phyloP scores from a whole-genome alignment of 2,888 invertebrate genomes.

The Pollenia amentaria region DNA sequence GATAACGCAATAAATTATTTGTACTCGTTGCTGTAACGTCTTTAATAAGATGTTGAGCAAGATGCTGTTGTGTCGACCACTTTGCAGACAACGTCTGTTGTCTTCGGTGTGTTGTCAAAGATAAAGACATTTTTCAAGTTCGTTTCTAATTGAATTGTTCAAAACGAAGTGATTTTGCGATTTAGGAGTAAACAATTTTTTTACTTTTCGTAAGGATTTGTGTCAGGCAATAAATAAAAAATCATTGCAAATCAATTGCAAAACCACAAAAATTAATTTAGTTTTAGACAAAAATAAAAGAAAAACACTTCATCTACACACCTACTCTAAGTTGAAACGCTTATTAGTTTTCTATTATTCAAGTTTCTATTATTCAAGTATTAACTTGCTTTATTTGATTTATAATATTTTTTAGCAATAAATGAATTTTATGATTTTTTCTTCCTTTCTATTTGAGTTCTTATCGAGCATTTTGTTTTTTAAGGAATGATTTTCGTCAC shows the following conservation, averaged over 20 bases:
- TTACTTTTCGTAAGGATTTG: constrained; percentile 31
- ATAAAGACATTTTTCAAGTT: constrained; percentile 77
- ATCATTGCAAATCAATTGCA: constrained; percentile 67
- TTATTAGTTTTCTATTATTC: no score
- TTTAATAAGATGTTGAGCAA: constrained; percentile 18
- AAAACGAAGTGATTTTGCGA: not conserved
- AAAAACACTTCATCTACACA: not conserved
- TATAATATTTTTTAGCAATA: constrained; percentile 5
- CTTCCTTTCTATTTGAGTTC: constrained; percentile 5
- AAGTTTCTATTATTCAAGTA: constrained; percentile 4
- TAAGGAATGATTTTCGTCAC: constrained; percentile 54
- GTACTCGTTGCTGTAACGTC: constrained; percentile 20
- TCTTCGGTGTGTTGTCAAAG: constrained; percentile 79
- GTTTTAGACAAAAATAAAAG: not conserved
- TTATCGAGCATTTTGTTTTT: not conserved
- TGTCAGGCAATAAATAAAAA: constrained; percentile 53
- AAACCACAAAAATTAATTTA: constrained; percentile 7
- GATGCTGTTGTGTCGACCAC: constrained; percentile 70
- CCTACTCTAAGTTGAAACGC: not conserved
- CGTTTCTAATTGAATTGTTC: not conserved
- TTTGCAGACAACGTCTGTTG: constrained; percentile 76
- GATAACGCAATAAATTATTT: constrained; percentile 52
- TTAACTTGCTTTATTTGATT: constrained; percentile 8
- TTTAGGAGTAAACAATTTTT: not conserved
- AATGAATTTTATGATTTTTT: not conserved